A percentile compares a stretch with the other conserved stretches of the same genome.
These are phyloP conservation scores for Hoplostethus atlanticus DNA, from an alignment of 2,797 vertebrate species.

Conservation along the genomic window DNA sequence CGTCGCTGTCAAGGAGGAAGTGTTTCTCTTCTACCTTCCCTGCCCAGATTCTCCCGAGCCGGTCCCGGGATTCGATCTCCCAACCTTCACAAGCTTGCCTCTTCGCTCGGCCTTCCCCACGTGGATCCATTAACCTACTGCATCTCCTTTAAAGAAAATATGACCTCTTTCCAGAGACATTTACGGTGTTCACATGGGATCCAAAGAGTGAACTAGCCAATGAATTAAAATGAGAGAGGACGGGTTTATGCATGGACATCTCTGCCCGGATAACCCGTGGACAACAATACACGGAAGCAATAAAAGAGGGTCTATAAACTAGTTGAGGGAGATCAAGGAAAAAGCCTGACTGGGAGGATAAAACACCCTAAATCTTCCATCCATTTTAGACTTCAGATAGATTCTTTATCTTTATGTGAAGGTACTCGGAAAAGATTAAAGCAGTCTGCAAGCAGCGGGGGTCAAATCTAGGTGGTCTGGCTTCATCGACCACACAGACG, in stretches of 20 bases:
- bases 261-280: conserved; percentile 63
- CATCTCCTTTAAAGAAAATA: conserved; percentile 40
- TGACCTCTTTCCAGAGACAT: conserved; percentile 46
- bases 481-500: conserved; percentile 59
- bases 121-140: neutral
- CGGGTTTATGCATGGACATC: conserved; percentile 67
- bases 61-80: neutral
- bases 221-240: conserved; percentile 63
- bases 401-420: conserved; percentile 77
- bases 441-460: conserved; percentile 49
- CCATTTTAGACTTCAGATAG: conserved; percentile 60
- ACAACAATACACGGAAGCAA: conserved; percentile 71
- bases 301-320: conserved; percentile 70
- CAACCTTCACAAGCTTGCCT: conserved; percentile 12
- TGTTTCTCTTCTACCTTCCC: conserved; percentile 13
- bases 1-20: conserved; percentile 2
- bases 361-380: conserved; percentile 73
- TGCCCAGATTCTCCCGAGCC: conserved; percentile 13
- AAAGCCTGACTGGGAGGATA: conserved; percentile 44
- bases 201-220: conserved; percentile 45
- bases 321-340: conserved; percentile 66
- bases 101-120: conserved; percentile 13
- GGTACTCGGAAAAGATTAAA: conserved; percentile 75
- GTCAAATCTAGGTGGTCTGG: conserved; percentile 70
- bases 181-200: conserved; percentile 49